Evolutionary conservation across 2,797 vertebrate species (phyloP), one percentile per base, ranked within the genome.

Genomic region (Arrhamphus sclerolepis): DNA sequence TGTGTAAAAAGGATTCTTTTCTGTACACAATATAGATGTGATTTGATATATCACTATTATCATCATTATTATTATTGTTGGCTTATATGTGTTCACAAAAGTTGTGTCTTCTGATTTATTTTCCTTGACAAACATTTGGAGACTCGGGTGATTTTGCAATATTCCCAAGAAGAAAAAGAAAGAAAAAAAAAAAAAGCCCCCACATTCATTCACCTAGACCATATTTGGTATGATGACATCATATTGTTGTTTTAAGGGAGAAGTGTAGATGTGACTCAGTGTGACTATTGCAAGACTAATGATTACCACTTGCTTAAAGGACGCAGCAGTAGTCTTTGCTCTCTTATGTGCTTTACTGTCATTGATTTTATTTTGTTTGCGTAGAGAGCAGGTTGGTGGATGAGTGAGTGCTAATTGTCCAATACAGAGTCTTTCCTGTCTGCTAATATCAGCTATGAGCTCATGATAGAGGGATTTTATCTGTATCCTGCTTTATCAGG

Each of bases 341-440:
- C 20, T 43, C 62, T 56, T 48, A 75, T 60, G 42, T 17, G 44
- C 69, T 58, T 50, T 14, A 21, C 21, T 41, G 44, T 18, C 21
- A 56, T 28, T 39, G 51, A 67, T 56, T 29, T 6, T 26, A 39
- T 60, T 2, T 56, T 56, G 46, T 56, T 43, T 42, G 19, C 47
- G 2, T 28, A 5, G 10, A 13, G 26, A 31, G 40, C 28, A 31
- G 21, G 43, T 48, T 48, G 49, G 26, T 58, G 31, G 49, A n/a
- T 41, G 51, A 43, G 8, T 4, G 11, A 10, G 20, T 50, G 42
- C 44, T 41, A 2, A 54, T 2, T 49, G n/a, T 47, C 34, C 47
- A 50, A 46, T 47, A 48, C 28, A 56, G 62, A 46, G 62, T 26
- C 44, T 11, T 11, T 55, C 43, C 29, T 67, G 49, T 70, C 50